Base-by-base conservation (phyloP, 2,797 vertebrate species). In the Etheostoma perlongum region DNA sequence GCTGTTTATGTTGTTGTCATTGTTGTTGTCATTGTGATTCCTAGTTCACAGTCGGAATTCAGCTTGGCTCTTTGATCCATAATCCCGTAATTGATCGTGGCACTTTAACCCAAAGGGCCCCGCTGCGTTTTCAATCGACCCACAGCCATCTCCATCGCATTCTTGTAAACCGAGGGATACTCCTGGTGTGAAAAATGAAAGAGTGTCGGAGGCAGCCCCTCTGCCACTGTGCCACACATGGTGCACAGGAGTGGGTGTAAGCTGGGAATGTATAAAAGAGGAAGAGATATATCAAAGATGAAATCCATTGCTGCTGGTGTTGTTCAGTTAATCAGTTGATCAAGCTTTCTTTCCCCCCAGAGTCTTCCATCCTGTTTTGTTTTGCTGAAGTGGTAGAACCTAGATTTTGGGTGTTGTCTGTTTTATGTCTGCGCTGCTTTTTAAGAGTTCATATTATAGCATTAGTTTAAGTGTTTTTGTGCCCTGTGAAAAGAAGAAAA, bases 101-200 rank as follows among this genome's bases (percentile, higher is more conserved):
- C 85, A 85, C 80, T 93, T 90, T 76, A 91, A 92, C 79, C 79
- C 74, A 30, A 73, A 79, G 70, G 73, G 67, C 70, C 81, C 83
- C 8, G 68, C 89, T 85, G 86, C 84, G 87, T 91, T 87, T 86
- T 85, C 74, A n/a, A 82, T 87, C 80, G 80, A 85, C 86, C 85
- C 4, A 19, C 69, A 81, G 88, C 84, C 68, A 57, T 84, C 86
- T 86, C 85, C 67, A 81, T 92, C 88, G 90, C 85, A 79, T 87
- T 85, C 79, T 78, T 85, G 86, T 86, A 88, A 88, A 89, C 61
- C 10, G 61, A 77, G 87, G 76, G 79, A 83, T 86, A 77, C 74
- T 88, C 68, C 62, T 30, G 60, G 52, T 60, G 85, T 85, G 91
- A 93, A 81, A 86, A 89, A 91, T 91, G 80, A 51, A 81, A 47